Percentiles rank a stretch among this genome's conserved stretches.
Evolutionary conservation across 1,140 invertebrate genomes (phyloP).

Genomic region (Drosophila bocki): DNA sequence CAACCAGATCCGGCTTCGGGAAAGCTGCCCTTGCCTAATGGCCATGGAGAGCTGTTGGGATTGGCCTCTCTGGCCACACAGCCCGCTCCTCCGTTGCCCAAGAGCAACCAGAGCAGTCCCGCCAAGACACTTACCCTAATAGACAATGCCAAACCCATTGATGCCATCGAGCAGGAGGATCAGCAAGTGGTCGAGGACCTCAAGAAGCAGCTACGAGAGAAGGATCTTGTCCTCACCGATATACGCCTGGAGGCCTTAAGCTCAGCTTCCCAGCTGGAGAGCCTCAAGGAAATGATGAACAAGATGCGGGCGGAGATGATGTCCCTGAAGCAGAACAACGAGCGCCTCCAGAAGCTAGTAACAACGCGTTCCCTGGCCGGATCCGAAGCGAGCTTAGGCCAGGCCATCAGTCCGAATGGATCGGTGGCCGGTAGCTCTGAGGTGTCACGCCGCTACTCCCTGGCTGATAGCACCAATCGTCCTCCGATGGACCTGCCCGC

Average conservation of each 20-base stretch:
- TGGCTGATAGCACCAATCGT: constrained; percentile 81
- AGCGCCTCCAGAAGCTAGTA: constrained; percentile 95
- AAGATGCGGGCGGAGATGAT: constrained; percentile 99
- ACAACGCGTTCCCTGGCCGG: constrained; percentile 92
- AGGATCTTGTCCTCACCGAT: constrained; percentile 98
- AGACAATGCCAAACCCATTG: constrained; percentile 84
- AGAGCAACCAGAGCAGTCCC: constrained; percentile 75
- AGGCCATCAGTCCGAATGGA: constrained; percentile 87
- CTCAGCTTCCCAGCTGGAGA: constrained; percentile 98
- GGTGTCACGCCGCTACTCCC: constrained; percentile 83
- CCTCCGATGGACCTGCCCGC: constrained; percentile 86
- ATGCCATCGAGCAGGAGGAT: constrained; percentile 81
- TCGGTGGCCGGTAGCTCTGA: constrained; percentile 78
- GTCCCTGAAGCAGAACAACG: constrained; percentile 98
- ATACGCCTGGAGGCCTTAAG: constrained; percentile 97
- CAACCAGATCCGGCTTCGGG: constrained; percentile 48
- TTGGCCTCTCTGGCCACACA: constrained; percentile 77
- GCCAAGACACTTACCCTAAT: constrained; percentile 84
- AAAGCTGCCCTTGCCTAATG: constrained; percentile 29
- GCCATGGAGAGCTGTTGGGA: constrained; percentile 64
- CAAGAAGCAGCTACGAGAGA: constrained; percentile 96
- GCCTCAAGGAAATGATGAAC: constrained; percentile 97
- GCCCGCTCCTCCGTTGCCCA: constrained; percentile 66
- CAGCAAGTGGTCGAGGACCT: constrained; percentile 91
- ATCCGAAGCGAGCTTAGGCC: constrained; percentile 91